phyloP scores from a whole-genome alignment of 2,113 vertebrate species.

The Pteropus alecto region DNA sequence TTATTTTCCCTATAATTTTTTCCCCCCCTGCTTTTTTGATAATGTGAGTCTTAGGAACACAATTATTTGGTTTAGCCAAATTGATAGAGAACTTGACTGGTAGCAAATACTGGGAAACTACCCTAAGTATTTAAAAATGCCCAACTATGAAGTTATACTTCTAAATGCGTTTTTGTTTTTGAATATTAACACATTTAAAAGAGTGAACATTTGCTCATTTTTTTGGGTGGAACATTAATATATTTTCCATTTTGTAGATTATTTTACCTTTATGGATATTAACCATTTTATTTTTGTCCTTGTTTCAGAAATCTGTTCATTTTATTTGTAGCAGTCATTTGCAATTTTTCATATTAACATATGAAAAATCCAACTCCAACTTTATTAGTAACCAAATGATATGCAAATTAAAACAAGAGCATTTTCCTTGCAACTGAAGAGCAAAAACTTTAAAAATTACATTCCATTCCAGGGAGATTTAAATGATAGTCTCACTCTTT shows the following conservation, averaged over 20 bases:
- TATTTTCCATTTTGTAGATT: slow-evolving; percentile 30
- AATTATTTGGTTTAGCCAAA: background rate
- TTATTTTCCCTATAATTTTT: background rate
- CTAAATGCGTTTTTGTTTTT: background rate
- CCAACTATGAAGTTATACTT: background rate
- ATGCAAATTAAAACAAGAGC: slow-evolving; percentile 63
- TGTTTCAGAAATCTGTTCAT: slow-evolving; percentile 53
- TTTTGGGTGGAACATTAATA: background rate
- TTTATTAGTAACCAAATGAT: slow-evolving; percentile 64
- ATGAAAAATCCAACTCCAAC: slow-evolving; percentile 46
- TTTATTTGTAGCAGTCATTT: slow-evolving; percentile 59
- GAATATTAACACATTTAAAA: slow-evolving; percentile 22
- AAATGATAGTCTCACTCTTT: background rate
- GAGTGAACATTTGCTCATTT: background rate
- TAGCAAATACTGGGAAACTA: background rate
- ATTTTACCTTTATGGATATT: background rate
- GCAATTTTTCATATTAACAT: slow-evolving; percentile 59
- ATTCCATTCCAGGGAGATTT: background rate
- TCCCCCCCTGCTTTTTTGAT: background rate
- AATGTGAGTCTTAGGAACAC: background rate
- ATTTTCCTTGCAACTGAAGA: slow-evolving; percentile 38
- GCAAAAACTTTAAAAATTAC: slow-evolving; percentile 23
- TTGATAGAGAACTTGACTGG: background rate
- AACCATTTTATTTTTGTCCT: slow-evolving; percentile 28
- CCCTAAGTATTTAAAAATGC: background rate